phyloP scores from a whole-genome alignment of 2,888 invertebrate species.

The Lordiphosa fenestrarum region DNA sequence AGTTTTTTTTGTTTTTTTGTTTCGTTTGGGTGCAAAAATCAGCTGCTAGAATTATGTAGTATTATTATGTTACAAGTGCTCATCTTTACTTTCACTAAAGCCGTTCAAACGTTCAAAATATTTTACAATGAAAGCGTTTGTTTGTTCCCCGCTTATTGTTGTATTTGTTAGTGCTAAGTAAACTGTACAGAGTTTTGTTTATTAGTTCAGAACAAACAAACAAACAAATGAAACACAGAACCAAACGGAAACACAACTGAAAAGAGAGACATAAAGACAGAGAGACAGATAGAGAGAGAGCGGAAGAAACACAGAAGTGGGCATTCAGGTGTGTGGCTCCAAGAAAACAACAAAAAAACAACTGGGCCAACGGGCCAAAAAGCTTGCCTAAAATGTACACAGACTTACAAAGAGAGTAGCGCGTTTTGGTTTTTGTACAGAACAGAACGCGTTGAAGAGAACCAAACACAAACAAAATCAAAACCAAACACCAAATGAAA shows the following conservation, averaged over 20 bases:
- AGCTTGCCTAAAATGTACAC: slow-evolving; percentile 28
- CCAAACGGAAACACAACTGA: slow-evolving; percentile 30
- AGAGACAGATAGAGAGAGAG: slow-evolving; percentile 24
- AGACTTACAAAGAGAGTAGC: slow-evolving; percentile 42
- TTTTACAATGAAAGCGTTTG: slow-evolving; percentile 61
- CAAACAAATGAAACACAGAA: slow-evolving; percentile 39
- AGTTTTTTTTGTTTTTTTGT: slow-evolving; percentile 30
- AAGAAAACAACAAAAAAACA: not conserved
- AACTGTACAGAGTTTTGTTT: slow-evolving; percentile 50
- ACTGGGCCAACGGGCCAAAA: slow-evolving; percentile 6
- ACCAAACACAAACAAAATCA: slow-evolving; percentile 8
- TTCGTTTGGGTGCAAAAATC: slow-evolving; percentile 51
- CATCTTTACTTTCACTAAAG: slow-evolving; percentile 67
- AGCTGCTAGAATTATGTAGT: slow-evolving; percentile 49
- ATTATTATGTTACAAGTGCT: slow-evolving; percentile 66
- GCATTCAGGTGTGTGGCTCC: slow-evolving; percentile 46
- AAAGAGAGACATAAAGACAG: slow-evolving; percentile 15
- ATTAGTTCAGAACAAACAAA: slow-evolving; percentile 16
- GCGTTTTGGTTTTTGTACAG: slow-evolving; percentile 54
- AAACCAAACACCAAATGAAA: slow-evolving; percentile 29
- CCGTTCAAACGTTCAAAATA: slow-evolving; percentile 56
- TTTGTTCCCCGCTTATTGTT: slow-evolving; percentile 6
- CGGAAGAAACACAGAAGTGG: slow-evolving; percentile 33
- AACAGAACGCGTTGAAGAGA: slow-evolving; percentile 35
- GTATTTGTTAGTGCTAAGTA: slow-evolving; percentile 53